These are phyloP conservation scores for Samia ricini DNA, from an alignment of 1,140 invertebrate genomes.

Conservation along the genomic window DNA sequence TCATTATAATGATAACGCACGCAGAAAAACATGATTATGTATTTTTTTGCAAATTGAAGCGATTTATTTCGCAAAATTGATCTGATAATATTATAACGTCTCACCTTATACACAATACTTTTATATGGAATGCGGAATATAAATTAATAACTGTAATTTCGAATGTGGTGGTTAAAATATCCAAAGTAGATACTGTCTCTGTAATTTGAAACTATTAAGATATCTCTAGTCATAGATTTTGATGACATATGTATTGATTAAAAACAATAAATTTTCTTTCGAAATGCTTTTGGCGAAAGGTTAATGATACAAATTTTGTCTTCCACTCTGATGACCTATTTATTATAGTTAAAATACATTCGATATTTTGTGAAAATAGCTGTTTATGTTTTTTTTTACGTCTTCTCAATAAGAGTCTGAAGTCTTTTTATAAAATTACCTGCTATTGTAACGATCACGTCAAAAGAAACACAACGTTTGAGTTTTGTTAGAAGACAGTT, in stretches of 20 bases:
- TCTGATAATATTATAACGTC: background rate
- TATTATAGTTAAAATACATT: constrained; percentile 43
- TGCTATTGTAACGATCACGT: constrained; percentile 64
- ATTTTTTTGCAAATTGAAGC: background rate
- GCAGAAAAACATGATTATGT: background rate
- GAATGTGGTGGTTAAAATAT: background rate
- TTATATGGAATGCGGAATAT: no score
- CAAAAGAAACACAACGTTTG: constrained; percentile 50
- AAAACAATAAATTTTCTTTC: constrained; percentile 59
- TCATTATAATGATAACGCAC: background rate
- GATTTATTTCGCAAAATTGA: background rate
- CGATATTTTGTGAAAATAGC: constrained; percentile 57
- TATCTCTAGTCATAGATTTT: constrained; percentile 25
- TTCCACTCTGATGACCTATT: constrained; percentile 26
- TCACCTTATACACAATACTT: background rate
- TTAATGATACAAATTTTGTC: constrained; percentile 23
- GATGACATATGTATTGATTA: constrained; percentile 50
- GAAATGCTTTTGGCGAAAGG: constrained; percentile 26
- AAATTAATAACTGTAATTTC: background rate
- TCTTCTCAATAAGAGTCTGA: constrained; percentile 41
- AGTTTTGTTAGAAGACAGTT: constrained; percentile 72
- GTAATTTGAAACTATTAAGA: constrained; percentile 25
- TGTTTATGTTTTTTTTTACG: constrained; percentile 49
- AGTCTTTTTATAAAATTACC: constrained; percentile 66
- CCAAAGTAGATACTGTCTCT: constrained; percentile 13